Conservation (phyloP, 1,140 invertebrate genomes). For the Cydia pomonella region DNA sequence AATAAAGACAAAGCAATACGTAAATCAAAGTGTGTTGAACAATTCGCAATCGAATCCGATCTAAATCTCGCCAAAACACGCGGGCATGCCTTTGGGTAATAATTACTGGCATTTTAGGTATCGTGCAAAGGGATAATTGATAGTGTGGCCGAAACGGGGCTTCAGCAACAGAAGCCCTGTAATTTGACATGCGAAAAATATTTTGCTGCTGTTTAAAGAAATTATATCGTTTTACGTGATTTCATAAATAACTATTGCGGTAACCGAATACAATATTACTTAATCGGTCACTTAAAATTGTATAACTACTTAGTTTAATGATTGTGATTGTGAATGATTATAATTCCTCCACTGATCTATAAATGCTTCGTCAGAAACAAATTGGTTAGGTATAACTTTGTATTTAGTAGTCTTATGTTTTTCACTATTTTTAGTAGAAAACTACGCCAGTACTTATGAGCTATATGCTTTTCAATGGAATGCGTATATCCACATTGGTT, state of each 20-base stretch:
- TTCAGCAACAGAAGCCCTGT: neutral
- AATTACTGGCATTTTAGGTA: constrained; percentile 30
- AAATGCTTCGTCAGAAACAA: too few species aligned
- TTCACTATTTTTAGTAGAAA: too few species aligned
- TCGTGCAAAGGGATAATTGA: constrained; percentile 29
- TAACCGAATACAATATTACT: too few species aligned
- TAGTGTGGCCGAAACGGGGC: constrained; percentile 18
- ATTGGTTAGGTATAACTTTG: too few species aligned
- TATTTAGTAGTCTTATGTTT: too few species aligned
- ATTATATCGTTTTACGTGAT: neutral
- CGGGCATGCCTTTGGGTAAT: constrained; percentile 32
- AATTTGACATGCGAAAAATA: neutral
- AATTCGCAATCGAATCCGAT: constrained; percentile 33
- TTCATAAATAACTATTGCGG: too few species aligned
- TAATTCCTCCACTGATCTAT: too few species aligned
- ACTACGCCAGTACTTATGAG: too few species aligned
- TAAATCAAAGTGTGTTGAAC: constrained; percentile 32
- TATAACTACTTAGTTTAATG: too few species aligned
- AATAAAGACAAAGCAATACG: constrained; percentile 32
- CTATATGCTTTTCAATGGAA: too few species aligned
- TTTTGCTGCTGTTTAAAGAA: neutral
- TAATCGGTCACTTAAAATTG: too few species aligned
- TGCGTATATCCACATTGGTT: neutral
- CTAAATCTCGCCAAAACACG: constrained; percentile 31
- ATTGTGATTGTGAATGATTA: too few species aligned